phyloP scores from a whole-genome alignment of 2,113 vertebrate genomes.

The Apaloderma vittatum region DNA sequence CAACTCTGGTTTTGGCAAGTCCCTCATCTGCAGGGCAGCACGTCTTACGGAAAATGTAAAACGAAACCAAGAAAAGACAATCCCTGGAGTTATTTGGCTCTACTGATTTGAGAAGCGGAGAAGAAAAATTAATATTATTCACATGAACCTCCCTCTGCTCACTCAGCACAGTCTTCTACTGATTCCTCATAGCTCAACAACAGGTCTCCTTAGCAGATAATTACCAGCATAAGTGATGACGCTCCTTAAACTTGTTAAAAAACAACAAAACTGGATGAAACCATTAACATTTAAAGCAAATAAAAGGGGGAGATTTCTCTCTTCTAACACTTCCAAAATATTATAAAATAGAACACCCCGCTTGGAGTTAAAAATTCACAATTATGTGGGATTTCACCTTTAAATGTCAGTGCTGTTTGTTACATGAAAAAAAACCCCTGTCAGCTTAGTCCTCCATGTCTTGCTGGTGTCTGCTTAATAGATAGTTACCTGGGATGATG shows the following conservation, averaged over 20 bases:
- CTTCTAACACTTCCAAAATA: background rate
- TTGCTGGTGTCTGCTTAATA: slow-evolving; percentile 76
- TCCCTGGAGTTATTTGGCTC: background rate
- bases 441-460: slow-evolving; percentile 74
- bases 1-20: background rate
- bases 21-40: background rate
- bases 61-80: background rate
- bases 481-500: slow-evolving; percentile 73
- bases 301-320: background rate
- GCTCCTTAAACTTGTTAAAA: background rate
- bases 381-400: slow-evolving; percentile 74
- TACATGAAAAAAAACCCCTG: slow-evolving; percentile 66
- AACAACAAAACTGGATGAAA: background rate
- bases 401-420: slow-evolving; percentile 76
- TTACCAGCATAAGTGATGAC: background rate
- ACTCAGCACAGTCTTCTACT: background rate
- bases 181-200: slow-evolving; percentile 23
- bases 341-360: slow-evolving; percentile 35
- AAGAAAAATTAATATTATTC: background rate
- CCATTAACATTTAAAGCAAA: slow-evolving; percentile 1
- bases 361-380: slow-evolving; percentile 66
- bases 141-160: background rate
- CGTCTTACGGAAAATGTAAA: background rate
- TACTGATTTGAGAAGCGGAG: background rate
- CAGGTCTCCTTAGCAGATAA: slow-evolving; percentile 57